phyloP scores from a whole-genome alignment of 2,797 vertebrate genomes.

The Lophius americanus region DNA sequence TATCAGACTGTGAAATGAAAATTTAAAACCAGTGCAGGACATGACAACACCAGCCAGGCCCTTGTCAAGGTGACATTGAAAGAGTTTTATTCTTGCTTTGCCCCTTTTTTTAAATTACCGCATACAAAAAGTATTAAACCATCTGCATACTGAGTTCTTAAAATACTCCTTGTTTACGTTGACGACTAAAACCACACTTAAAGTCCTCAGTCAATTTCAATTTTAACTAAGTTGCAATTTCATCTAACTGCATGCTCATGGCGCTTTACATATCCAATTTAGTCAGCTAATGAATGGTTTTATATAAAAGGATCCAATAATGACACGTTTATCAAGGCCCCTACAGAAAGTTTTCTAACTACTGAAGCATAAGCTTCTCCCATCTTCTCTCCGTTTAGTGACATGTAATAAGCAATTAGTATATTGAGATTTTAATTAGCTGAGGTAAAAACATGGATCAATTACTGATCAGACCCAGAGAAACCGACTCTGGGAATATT shows the following conservation, averaged over 20 bases:
- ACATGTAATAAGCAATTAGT: neutral
- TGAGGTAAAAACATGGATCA: too few species aligned
- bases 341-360: neutral
- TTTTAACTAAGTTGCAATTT: constrained; percentile 9
- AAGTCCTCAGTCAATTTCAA: constrained; percentile 23
- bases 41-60: neutral
- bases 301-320: neutral
- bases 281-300: neutral
- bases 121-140: constrained; percentile 33
- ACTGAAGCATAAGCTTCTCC: neutral
- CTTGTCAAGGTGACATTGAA: constrained; percentile 52
- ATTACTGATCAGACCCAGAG: too few species aligned
- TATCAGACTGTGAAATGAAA: constrained; percentile 26
- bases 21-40: neutral
- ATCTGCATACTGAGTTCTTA: constrained; percentile 14
- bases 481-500: neutral
- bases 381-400: neutral
- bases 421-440: too few species aligned
- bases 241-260: neutral
- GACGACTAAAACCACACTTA: neutral
- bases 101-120: constrained; percentile 31
- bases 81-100: constrained; percentile 17
- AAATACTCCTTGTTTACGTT: constrained; percentile 9
- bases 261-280: constrained; percentile 3
- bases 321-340: neutral